Evolutionary conservation across 2,888 invertebrate genomes (phyloP).

Genomic region (Tetragonisca angustula): DNA sequence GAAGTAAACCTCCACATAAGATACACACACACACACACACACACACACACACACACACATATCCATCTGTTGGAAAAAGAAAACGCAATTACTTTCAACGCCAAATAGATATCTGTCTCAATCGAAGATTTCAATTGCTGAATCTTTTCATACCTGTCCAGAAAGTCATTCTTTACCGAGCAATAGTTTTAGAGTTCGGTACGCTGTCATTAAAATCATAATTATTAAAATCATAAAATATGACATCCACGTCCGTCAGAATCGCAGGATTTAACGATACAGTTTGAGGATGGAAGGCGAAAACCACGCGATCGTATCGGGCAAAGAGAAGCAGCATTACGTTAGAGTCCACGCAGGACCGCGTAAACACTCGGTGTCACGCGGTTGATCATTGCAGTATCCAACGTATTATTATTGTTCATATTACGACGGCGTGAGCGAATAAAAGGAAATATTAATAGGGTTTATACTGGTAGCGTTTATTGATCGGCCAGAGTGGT

Average conservation of each 20-base stretch:
- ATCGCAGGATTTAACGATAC: background rate
- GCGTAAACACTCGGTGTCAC: slow-evolving; percentile 23
- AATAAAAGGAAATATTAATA: slow-evolving; percentile 58
- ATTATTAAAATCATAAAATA: background rate
- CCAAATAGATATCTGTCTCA: too few species aligned
- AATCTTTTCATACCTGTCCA: too few species aligned
- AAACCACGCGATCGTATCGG: background rate
- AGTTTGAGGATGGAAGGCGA: background rate
- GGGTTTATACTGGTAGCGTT: slow-evolving; percentile 45
- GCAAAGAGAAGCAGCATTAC: background rate
- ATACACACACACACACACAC: too few species aligned
- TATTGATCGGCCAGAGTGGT: slow-evolving; percentile 39
- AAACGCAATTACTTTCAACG: too few species aligned
- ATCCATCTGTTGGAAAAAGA: too few species aligned
- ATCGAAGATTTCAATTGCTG: too few species aligned
- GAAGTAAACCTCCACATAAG: too few species aligned
- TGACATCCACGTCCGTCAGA: background rate
- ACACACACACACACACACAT: too few species aligned
- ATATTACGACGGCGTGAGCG: slow-evolving; percentile 12
- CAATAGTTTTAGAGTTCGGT: too few species aligned
- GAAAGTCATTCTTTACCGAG: too few species aligned
- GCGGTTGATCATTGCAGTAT: slow-evolving; percentile 44
- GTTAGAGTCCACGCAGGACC: background rate
- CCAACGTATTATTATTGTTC: slow-evolving; percentile 12
- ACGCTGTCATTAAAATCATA: too few species aligned